Conservation (phyloP, 2,888 invertebrate genomes). For the Spisula solida region DNA sequence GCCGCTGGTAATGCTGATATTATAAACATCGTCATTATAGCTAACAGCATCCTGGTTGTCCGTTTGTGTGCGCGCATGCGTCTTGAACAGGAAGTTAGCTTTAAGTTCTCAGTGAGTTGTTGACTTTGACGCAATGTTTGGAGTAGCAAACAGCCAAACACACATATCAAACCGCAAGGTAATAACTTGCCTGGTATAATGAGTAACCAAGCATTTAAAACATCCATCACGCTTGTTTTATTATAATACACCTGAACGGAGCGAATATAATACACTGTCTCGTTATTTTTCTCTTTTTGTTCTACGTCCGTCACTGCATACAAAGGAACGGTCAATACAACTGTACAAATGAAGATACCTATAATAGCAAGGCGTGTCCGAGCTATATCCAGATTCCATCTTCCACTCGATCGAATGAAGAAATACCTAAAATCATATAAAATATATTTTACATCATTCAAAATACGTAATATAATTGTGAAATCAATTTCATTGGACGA, state of each 20-base stretch:
- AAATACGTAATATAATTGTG: too few species aligned
- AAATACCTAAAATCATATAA: constrained; percentile 66
- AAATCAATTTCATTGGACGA: background rate
- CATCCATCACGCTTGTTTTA: constrained; percentile 60
- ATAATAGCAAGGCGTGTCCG: constrained; percentile 90
- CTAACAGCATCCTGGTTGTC: constrained; percentile 95
- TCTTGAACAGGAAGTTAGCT: constrained; percentile 73
- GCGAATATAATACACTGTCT: constrained; percentile 73
- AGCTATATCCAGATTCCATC: constrained; percentile 62
- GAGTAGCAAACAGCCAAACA: constrained; percentile 88
- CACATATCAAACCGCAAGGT: constrained; percentile 95
- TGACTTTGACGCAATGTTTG: constrained; percentile 85
- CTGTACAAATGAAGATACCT: constrained; percentile 77
- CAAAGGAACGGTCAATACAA: constrained; percentile 82
- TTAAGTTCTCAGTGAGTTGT: constrained; percentile 76
- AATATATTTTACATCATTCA: too few species aligned
- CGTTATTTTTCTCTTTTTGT: constrained; percentile 54
- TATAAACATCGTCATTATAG: constrained; percentile 92
- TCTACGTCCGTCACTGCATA: constrained; percentile 75
- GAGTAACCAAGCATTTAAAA: constrained; percentile 94
- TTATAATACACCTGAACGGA: constrained; percentile 60
- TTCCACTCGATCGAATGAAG: constrained; percentile 73
- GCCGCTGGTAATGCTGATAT: constrained; percentile 96
- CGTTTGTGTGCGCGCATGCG: constrained; percentile 89
- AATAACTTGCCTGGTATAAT: constrained; percentile 96